phyloP scores from a whole-genome alignment of 1,140 invertebrate genomes.

The Drosophila chauvacae region DNA sequence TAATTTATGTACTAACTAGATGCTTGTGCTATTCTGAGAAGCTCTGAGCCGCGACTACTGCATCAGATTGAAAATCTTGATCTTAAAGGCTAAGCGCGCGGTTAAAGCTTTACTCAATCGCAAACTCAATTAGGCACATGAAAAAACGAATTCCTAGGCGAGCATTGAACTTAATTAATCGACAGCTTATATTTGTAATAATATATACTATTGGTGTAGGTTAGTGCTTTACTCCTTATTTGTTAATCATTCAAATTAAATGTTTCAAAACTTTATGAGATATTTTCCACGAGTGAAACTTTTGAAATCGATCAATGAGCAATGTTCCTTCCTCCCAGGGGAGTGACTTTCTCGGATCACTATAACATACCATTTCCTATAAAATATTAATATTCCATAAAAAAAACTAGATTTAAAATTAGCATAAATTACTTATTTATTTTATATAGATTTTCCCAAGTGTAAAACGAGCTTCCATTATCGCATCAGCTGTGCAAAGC shows the following conservation, averaged over 20 bases:
- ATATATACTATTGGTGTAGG: not conserved
- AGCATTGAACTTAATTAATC: not conserved
- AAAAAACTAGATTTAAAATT: not conserved
- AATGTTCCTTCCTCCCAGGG: not conserved
- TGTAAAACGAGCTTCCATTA: conserved; percentile 26
- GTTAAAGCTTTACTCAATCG: conserved; percentile 27
- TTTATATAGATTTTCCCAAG: not conserved
- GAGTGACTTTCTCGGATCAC: not conserved
- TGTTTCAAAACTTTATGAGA: no score
- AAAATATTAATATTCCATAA: not conserved
- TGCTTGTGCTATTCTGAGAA: conserved; percentile 21
- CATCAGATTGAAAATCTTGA: conserved; percentile 32
- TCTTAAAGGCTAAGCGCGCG: conserved; percentile 22
- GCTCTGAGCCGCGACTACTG: conserved; percentile 23
- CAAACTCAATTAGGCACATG: not conserved
- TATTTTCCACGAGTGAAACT: no score
- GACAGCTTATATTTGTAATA: not conserved
- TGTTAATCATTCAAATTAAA: not conserved
- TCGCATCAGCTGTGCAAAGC: conserved; percentile 28
- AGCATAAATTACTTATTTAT: not conserved
- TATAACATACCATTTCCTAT: not conserved
- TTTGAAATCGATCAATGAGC: not conserved
- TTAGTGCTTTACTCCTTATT: not conserved
- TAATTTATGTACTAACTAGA: conserved; percentile 30
- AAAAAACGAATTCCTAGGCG: not conserved